Evolutionary conservation across 2,797 vertebrate species (phyloP), one percentile per base, ranked within the genome.

Genomic region (Phrynocephalus forsythii): DNA sequence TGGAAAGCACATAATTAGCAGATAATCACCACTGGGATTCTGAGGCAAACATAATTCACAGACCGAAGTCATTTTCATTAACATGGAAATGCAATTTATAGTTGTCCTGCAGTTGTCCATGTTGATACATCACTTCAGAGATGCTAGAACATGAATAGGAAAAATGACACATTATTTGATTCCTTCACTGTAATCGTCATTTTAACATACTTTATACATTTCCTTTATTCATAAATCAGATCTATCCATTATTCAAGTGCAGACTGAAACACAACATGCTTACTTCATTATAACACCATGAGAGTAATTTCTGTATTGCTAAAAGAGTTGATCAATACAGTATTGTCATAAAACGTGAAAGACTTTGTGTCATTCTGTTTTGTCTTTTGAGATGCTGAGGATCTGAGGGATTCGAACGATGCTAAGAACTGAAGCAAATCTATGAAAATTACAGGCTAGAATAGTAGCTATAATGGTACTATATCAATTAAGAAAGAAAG

Each of bases 1-100:
- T 73, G 56, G 50, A 75, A 67, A 72, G 48, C 26, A 85, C 7
- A 85, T 20, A 67, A 81, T 88, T 81, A 81, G 48, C 20, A 79
- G 44, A 66, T 0, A 86, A 85, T 33, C 68, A 71, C 10, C 2
- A 26, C 82, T 90, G 22, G 79, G 0, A 24, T 67, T 76, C 28
- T 63, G 67, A 38, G 26, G 3, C 63, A 83, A 67, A 88, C 30
- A 30, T 77, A 79, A 26, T 28, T 87, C 72, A 13, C 0, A 78
- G 16, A 44, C 0, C 20, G 8, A 2, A 1, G 52, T 86, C 68
- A 84, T 83, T 89, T 83, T n/a, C 50, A 63, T 84, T 82, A 76
- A 76, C 33, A 81, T 16, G 4, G 56, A 69, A 88, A 15, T 30
- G 18, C 2, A 83, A 26, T 30, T 81, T 68, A 81, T 76, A 15